Percentiles rank a stretch among this genome's conserved stretches.
phyloP scores from a whole-genome alignment of 2,113 vertebrate genomes.

The Platycercus adscitus region DNA sequence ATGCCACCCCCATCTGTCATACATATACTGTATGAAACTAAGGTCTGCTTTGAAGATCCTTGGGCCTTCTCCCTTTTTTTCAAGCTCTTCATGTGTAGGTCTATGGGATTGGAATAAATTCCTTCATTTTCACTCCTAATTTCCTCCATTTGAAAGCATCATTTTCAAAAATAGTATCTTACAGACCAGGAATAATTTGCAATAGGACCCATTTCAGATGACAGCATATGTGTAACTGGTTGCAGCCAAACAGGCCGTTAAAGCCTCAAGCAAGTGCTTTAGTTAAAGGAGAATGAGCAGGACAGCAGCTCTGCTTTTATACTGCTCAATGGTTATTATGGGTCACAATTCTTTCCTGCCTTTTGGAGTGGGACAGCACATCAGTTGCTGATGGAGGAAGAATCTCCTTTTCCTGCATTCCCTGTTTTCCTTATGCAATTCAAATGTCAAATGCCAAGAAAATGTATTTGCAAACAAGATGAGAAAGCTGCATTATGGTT shows the following conservation, averaged over 20 bases:
- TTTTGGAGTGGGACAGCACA: neutral
- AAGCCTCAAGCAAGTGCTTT: neutral
- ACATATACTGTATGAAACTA: neutral
- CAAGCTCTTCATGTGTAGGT: neutral
- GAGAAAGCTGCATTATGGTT: neutral
- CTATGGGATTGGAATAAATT: neutral
- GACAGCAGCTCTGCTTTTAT: neutral
- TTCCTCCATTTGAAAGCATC: neutral
- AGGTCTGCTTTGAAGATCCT: neutral
- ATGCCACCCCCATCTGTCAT: neutral
- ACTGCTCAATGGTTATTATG: neutral
- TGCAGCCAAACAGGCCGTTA: neutral
- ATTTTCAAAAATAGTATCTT: neutral
- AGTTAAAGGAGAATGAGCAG: neutral
- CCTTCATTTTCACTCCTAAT: neutral
- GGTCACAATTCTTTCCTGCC: neutral
- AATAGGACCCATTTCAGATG: neutral
- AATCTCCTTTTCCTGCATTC: neutral
- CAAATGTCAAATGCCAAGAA: neutral
- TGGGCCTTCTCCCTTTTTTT: neutral
- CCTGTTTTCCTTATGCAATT: neutral
- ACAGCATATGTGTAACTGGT: neutral
- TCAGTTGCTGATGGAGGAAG: neutral
- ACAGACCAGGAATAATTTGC: neutral
- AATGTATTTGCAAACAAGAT: neutral